Conservation (phyloP, 1,140 invertebrate species). For the Drosophila ficusphila region DNA sequence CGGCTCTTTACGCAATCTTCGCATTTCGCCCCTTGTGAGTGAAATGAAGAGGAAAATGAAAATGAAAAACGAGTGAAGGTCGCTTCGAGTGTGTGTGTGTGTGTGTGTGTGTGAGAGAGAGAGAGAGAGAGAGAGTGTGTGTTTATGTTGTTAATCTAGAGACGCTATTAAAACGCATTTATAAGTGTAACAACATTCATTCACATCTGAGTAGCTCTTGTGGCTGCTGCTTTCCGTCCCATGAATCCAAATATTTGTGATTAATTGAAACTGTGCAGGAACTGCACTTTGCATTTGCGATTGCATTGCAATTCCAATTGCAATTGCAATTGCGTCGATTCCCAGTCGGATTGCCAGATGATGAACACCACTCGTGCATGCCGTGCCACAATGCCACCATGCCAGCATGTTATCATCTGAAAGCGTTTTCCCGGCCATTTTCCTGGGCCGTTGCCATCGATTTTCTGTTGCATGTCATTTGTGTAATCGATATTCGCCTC, state of each 20-base stretch:
- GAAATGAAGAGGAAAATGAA: constrained; percentile 36
- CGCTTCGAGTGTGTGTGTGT: constrained; percentile 10
- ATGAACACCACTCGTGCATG: constrained; percentile 1
- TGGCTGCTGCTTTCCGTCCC: constrained; percentile 30
- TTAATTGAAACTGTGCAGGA: constrained; percentile 42
- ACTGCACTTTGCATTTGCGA: constrained; percentile 32
- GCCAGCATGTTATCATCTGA: neutral
- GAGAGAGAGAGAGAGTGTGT: too few relatives aligned
- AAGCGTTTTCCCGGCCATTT: neutral
- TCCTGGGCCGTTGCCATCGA: neutral
- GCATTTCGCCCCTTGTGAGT: constrained; percentile 19
- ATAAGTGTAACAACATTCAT: constrained; percentile 19
- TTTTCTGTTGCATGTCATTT: constrained; percentile 33
- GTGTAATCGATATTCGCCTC: constrained; percentile 37
- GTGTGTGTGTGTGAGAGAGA: too few relatives aligned
- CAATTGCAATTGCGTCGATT: constrained; percentile 23
- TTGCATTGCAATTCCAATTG: too few relatives aligned
- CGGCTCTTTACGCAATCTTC: constrained; percentile 69
- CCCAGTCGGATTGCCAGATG: neutral
- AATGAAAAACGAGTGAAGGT: constrained; percentile 66
- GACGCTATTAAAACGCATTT: constrained; percentile 54
- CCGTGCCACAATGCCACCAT: neutral
- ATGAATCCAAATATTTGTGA: constrained; percentile 35
- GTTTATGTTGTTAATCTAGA: constrained; percentile 33
- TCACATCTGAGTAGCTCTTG: constrained; percentile 5